phyloP scores from a whole-genome alignment of 2,113 vertebrate genomes.

The Heterotis niloticus region DNA sequence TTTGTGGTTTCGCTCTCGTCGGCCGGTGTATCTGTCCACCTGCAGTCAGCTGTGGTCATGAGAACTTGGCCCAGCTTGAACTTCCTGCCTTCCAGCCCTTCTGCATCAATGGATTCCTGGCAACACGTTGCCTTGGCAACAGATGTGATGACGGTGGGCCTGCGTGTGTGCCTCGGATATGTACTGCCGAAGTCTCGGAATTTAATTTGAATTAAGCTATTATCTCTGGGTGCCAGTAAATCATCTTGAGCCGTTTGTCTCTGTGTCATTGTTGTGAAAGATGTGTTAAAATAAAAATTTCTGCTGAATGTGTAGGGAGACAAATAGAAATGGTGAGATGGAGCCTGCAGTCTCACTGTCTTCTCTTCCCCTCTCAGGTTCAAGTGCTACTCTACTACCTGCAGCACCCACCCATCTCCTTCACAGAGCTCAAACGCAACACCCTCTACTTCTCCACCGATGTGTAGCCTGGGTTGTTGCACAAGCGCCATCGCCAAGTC shows the following conservation, averaged over 20 bases:
- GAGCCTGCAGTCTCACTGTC: not conserved
- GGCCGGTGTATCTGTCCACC: not conserved
- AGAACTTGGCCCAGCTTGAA: not conserved
- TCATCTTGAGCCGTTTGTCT: not conserved
- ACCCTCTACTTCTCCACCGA: constrained; percentile 97
- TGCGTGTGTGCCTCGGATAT: not conserved
- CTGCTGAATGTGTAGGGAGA: not conserved
- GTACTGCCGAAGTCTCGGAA: not conserved
- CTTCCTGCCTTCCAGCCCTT: not conserved
- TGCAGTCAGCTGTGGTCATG: not conserved
- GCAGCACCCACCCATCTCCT: constrained; percentile 91
- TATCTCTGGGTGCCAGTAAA: not conserved
- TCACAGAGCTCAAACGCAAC: constrained; percentile 91
- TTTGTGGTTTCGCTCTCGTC: not conserved
- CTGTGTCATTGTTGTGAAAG: not conserved
- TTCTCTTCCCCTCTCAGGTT: constrained; percentile 65
- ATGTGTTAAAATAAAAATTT: not conserved
- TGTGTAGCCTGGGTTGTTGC: constrained; percentile 68
- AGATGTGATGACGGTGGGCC: not conserved
- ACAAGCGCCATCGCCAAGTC: constrained; percentile 20
- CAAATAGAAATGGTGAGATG: not conserved
- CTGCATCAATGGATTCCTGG: not conserved
- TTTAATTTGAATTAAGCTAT: not conserved
- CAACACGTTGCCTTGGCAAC: not conserved
- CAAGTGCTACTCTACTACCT: constrained; percentile 97